Evolutionary conservation across 2,113 vertebrate genomes (phyloP).

Genomic region (Cyphomyrus plagiostoma): DNA sequence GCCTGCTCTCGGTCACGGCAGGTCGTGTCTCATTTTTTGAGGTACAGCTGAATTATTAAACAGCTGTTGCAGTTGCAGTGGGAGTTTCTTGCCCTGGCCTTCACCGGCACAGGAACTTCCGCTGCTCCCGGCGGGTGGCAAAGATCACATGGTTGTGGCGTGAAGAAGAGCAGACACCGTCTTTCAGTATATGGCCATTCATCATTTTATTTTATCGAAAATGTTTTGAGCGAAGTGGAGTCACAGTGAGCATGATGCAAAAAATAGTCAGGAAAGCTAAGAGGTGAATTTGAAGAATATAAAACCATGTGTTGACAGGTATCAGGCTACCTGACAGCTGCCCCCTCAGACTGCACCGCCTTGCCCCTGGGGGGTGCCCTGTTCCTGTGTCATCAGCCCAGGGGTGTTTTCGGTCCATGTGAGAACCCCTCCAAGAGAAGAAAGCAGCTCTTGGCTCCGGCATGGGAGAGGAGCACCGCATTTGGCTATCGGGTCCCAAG

Average conservation of each 20-base stretch:
- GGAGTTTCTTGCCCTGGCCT: conserved; percentile 35
- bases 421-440: background rate
- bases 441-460: background rate
- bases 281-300: background rate
- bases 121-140: background rate
- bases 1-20: conserved; percentile 32
- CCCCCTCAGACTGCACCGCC: background rate
- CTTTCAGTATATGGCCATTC: background rate
- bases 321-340: background rate
- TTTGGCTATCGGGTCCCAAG: background rate
- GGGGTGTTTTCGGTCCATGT: background rate
- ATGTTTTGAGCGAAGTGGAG: background rate
- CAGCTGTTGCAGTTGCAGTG: conserved; percentile 27
- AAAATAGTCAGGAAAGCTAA: background rate
- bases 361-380: background rate
- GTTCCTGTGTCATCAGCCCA: background rate
- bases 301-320: background rate
- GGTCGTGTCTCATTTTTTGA: conserved; percentile 35
- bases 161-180: background rate
- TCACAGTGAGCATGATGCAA: background rate
- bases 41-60: conserved; percentile 45
- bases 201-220: background rate
- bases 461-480: background rate
- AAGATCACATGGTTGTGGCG: background rate
- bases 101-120: background rate